Conservation (phyloP, 2,797 vertebrate genomes). For the Melanotaenia pygmaea region DNA sequence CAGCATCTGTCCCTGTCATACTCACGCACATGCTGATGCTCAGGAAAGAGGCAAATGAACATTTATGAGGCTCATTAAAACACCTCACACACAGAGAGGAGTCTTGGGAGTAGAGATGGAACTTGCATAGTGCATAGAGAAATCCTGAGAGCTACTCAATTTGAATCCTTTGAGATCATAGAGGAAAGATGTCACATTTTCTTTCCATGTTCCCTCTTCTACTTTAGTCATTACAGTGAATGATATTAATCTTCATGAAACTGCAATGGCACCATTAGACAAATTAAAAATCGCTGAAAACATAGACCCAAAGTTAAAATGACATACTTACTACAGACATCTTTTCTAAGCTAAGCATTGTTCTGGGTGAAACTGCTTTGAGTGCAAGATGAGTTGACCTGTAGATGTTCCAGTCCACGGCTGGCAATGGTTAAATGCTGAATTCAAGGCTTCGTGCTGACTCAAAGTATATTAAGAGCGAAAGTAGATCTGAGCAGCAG, state of each 20-base stretch:
- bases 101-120: neutral
- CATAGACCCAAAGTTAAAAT: neutral
- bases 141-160: conserved; percentile 2
- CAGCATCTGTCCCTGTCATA: neutral
- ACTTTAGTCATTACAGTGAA: neutral
- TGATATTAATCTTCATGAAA: neutral
- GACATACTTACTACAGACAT: too few relatives aligned
- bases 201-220: neutral
- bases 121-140: neutral
- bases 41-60: conserved; percentile 27
- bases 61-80: conserved; percentile 12
- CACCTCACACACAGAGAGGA: neutral
- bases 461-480: conserved; percentile 2
- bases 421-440: neutral
- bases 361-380: neutral
- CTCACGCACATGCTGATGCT: neutral
- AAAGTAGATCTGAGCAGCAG: conserved; percentile 1
- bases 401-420: neutral
- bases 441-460: neutral
- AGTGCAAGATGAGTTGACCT: neutral
- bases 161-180: neutral
- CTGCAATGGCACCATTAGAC: neutral
- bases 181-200: neutral
- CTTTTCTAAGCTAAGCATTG: neutral
- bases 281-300: neutral